Conservation (phyloP, 2,113 vertebrate species). For the Oryzias javanicus region DNA sequence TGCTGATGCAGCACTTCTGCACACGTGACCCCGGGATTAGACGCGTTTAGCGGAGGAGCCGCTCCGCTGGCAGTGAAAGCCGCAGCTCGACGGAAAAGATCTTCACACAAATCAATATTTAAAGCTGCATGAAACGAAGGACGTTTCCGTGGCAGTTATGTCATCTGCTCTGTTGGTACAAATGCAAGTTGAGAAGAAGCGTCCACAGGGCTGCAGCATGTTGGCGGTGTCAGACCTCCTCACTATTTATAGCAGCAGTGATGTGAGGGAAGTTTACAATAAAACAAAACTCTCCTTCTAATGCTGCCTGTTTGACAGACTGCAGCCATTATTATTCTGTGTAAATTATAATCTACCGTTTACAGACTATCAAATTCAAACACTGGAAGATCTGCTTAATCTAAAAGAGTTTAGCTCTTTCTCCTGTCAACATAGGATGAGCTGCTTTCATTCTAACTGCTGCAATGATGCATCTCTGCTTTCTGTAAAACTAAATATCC, state of each 20-base stretch:
- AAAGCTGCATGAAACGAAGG: conserved; percentile 2
- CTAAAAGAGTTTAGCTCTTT: too few species aligned
- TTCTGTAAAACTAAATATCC: neutral
- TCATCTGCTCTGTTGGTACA: conserved; percentile 10
- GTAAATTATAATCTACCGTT: too few species aligned
- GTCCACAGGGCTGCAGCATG: neutral
- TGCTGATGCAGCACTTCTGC: conserved; percentile 47
- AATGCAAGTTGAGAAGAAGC: neutral
- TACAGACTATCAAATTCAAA: too few species aligned
- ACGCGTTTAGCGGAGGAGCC: conserved; percentile 31
- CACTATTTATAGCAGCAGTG: conserved; percentile 11
- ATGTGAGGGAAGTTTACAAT: neutral
- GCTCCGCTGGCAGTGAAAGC: conserved; percentile 25
- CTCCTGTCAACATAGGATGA: too few species aligned
- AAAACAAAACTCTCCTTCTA: neutral
- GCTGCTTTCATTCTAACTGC: too few species aligned
- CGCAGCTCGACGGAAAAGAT: conserved; percentile 2
- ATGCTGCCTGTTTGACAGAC: too few species aligned
- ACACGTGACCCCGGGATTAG: conserved; percentile 58
- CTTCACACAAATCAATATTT: neutral
- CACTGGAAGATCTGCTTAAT: too few species aligned
- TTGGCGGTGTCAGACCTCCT: neutral
- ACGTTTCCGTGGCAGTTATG: conserved; percentile 6
- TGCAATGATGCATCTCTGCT: too few species aligned
- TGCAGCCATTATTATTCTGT: too few species aligned